A percentile compares a stretch with the other conserved stretches of the same genome.
Evolutionary conservation across 2,888 invertebrate species (phyloP).

Genomic region (Axea sp.): DNA sequence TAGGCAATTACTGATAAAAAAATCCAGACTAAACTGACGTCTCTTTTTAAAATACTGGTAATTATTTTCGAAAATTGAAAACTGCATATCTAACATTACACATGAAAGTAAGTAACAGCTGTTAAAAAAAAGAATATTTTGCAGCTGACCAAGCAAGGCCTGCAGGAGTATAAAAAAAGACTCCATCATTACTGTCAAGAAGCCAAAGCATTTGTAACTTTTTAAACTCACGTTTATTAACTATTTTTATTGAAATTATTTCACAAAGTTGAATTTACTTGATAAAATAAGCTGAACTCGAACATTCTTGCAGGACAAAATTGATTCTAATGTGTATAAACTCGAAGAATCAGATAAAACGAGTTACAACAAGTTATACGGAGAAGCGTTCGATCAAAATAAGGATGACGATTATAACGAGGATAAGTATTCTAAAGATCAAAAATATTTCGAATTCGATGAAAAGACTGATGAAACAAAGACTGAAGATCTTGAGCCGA

Average conservation of each 20-base stretch:
- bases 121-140: too few species aligned
- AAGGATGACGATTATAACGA: constrained; percentile 5
- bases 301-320: neutral
- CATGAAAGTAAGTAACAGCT: too few species aligned
- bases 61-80: constrained; percentile 1
- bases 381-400: neutral
- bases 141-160: constrained; percentile 5
- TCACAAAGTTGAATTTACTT: too few species aligned
- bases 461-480: too few species aligned
- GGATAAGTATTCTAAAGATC: neutral
- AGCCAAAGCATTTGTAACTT: constrained; percentile 8
- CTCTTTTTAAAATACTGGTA: constrained; percentile 2
- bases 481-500: too few species aligned
- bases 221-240: too few species aligned
- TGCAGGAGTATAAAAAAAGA: constrained; percentile 6
- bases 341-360: constrained; percentile 3
- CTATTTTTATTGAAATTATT: too few species aligned
- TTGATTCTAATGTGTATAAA: neutral
- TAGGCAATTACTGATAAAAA: neutral
- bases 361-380: too few species aligned
- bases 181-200: neutral
- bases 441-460: constrained; percentile 4
- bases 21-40: neutral
- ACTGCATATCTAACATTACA: too few species aligned
- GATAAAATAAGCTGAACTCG: too few species aligned